A percentile compares a stretch with the other conserved stretches of the same genome.
Evolutionary conservation across 2,797 vertebrate species (phyloP).

Genomic region (Aselliscus stoliczkanus): DNA sequence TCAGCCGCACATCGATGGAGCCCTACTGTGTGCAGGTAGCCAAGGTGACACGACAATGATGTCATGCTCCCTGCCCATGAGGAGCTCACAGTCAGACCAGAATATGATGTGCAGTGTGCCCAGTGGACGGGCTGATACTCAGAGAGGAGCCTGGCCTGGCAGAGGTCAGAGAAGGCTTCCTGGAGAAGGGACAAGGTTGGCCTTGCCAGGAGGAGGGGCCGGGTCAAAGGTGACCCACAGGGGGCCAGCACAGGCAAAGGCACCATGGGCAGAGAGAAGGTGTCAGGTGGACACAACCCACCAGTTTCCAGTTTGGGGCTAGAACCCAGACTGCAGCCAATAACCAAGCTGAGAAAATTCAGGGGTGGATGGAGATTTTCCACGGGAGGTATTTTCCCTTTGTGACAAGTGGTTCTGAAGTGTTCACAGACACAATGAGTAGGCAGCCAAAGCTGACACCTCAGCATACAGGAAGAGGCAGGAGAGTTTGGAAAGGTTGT

Average conservation of each 20-base stretch:
- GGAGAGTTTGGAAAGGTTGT: not conserved
- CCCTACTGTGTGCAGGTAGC: not conserved
- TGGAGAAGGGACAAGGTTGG: not conserved
- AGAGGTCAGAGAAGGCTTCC: not conserved
- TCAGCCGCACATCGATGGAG: not conserved
- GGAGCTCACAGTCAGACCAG: not conserved
- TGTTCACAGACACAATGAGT: not conserved
- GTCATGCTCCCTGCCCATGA: not conserved
- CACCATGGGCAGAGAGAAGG: not conserved
- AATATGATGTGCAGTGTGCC: not conserved
- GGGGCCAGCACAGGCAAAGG: not conserved
- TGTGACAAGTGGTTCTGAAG: not conserved
- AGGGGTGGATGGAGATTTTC: no score
- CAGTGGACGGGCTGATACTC: rapidly evolving
- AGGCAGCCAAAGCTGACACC: no score
- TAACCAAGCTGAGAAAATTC: not conserved
- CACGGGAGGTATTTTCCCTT: not conserved
- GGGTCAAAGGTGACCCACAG: not conserved
- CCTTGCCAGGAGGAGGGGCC: not conserved
- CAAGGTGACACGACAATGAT: rapidly evolving
- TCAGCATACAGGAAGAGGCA: not conserved
- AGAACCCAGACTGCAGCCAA: not conserved
- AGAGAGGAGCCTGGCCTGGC: not conserved
- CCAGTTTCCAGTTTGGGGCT: not conserved
- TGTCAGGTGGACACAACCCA: rapidly evolving